Percentiles rank a stretch among this genome's conserved stretches.
Evolutionary conservation across 2,888 invertebrate genomes (phyloP).

Genomic region (Salticus scenicus): DNA sequence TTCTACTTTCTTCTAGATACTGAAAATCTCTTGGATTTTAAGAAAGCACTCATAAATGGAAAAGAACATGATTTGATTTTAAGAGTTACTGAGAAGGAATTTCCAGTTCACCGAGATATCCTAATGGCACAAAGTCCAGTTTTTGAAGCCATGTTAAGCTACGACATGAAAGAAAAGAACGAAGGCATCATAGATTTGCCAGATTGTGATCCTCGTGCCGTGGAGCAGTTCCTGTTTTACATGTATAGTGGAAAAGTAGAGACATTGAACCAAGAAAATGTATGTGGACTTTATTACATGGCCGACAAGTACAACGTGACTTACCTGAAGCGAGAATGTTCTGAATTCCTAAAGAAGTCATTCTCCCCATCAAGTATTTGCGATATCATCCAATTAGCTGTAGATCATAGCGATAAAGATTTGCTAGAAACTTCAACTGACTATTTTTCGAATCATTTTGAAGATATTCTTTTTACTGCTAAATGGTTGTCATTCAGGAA

Average conservation of each 20-base stretch:
- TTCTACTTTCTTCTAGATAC: no score
- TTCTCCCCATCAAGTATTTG: background rate
- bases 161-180: conserved; percentile 11
- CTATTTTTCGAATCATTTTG: background rate
- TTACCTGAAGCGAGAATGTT: background rate
- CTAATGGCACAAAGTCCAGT: conserved; percentile 31
- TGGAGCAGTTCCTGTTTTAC: conserved; percentile 23
- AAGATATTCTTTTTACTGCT: background rate
- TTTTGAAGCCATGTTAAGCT: conserved; percentile 27
- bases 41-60: no score
- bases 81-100: background rate
- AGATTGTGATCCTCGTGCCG: background rate
- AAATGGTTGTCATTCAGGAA: background rate
- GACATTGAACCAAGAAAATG: background rate
- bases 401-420: background rate
- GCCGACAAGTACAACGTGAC: conserved; percentile 13
- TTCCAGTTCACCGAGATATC: conserved; percentile 22
- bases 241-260: conserved; percentile 13
- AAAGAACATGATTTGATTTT: conserved; percentile 8
- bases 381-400: background rate
- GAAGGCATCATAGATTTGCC: background rate
- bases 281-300: background rate
- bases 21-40: no score
- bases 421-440: background rate
- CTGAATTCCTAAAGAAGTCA: background rate